These are phyloP conservation scores for Ectemnius cavifrons DNA, from an alignment of 2,888 invertebrate genomes.

Conservation along the genomic window DNA sequence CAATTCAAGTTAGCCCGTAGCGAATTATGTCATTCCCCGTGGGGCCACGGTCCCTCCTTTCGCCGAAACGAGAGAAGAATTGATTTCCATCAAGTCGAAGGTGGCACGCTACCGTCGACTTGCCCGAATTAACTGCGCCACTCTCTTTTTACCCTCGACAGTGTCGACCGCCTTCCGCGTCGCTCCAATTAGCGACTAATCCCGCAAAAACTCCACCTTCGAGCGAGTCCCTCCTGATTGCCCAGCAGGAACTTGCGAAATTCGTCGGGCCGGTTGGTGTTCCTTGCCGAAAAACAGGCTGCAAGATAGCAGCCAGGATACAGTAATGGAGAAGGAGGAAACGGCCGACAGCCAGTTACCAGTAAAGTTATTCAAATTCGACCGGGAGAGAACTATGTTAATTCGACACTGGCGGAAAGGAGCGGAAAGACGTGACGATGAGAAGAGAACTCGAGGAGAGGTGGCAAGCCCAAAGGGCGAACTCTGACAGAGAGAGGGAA, in stretches of 20 bases:
- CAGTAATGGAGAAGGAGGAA: slow-evolving; percentile 6
- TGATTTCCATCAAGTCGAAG: slow-evolving; percentile 19
- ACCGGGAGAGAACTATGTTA: slow-evolving; percentile 53
- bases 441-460: slow-evolving; percentile 12
- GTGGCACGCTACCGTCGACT: slow-evolving; percentile 11
- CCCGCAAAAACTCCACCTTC: slow-evolving; percentile 42
- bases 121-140: slow-evolving; percentile 45
- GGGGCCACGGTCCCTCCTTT: slow-evolving; percentile 23
- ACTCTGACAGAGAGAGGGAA: not conserved
- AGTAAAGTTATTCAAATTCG: slow-evolving; percentile 54
- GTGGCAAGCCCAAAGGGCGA: not conserved
- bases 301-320: not conserved
- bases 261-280: not conserved
- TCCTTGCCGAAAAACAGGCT: no score
- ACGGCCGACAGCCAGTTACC: slow-evolving; percentile 22
- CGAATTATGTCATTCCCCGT: slow-evolving; percentile 51
- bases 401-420: slow-evolving; percentile 44
- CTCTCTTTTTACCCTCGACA: slow-evolving; percentile 40
- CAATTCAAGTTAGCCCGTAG: slow-evolving; percentile 53
- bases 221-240: slow-evolving; percentile 3
- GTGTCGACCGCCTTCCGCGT: slow-evolving; percentile 39
- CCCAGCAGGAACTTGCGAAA: not conserved
- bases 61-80: slow-evolving; percentile 15
- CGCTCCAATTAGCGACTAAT: slow-evolving; percentile 53
- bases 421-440: slow-evolving; percentile 4